Conservation (phyloP, 1,140 invertebrate species). For the Brachionus angularis region DNA sequence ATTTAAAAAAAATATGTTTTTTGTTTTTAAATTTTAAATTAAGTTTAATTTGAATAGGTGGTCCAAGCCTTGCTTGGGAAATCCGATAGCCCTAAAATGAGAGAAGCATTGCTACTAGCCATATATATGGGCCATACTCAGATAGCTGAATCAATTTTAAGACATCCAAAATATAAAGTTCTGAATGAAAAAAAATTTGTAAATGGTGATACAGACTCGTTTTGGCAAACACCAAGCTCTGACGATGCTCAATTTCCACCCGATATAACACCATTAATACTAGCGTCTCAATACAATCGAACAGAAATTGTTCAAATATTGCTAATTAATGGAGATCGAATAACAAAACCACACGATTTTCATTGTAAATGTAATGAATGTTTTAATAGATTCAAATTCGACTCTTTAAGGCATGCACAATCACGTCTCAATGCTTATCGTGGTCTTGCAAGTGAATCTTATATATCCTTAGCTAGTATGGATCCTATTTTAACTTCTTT, state of each 20-base stretch:
- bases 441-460: constrained; percentile 59
- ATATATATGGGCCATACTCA: constrained; percentile 56
- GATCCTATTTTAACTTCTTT: constrained; percentile 68
- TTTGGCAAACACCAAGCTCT: constrained; percentile 40
- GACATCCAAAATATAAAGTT: constrained; percentile 52
- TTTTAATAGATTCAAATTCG: constrained; percentile 59
- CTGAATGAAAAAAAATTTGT: constrained; percentile 39
- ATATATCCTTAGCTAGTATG: constrained; percentile 64
- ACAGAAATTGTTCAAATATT: constrained; percentile 53
- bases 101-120: constrained; percentile 55
- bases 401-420: constrained; percentile 49
- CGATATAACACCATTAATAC: constrained; percentile 53
- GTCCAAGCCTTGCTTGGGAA: constrained; percentile 53
- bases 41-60: constrained; percentile 1
- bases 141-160: constrained; percentile 54
- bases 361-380: constrained; percentile 63
- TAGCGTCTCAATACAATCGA: constrained; percentile 53
- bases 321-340: constrained; percentile 53
- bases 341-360: constrained; percentile 62
- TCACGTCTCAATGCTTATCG: constrained; percentile 56
- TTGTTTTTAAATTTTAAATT: not conserved
- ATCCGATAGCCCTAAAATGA: constrained; percentile 51
- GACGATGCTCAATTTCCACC: constrained; percentile 50
- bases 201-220: constrained; percentile 41
- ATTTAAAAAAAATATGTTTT: not conserved